These are phyloP conservation scores for Drosophila monieri DNA, from an alignment of 2,888 invertebrate species.

Conservation along the genomic window DNA sequence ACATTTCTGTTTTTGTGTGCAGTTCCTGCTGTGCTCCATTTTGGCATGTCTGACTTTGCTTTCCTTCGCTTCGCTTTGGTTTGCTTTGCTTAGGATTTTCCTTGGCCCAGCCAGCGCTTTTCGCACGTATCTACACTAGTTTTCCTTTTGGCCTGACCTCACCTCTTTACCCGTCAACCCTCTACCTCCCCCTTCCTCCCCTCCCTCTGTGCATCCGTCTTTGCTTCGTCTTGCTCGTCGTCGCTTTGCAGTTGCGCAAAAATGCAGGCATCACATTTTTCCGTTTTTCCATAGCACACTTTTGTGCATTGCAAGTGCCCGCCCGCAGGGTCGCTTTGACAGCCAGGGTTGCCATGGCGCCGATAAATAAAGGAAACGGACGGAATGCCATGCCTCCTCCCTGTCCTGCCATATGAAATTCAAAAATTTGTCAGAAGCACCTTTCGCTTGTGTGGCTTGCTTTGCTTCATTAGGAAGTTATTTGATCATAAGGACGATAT, in stretches of 20 bases:
- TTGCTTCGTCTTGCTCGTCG: conserved; percentile 41
- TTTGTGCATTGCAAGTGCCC: conserved; percentile 45
- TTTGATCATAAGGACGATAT: background rate
- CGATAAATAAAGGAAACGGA: conserved; percentile 17
- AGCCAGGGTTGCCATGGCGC: conserved; percentile 53
- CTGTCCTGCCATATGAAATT: conserved; percentile 9
- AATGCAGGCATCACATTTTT: conserved; percentile 50
- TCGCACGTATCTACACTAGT: conserved; percentile 67
- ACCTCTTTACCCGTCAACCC: conserved; percentile 1
- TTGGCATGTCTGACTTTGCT: conserved; percentile 26
- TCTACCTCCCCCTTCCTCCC: no score
- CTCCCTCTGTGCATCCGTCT: conserved; percentile 22
- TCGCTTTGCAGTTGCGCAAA: conserved; percentile 54
- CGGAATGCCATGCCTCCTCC: background rate
- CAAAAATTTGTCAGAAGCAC: conserved; percentile 3
- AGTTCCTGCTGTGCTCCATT: conserved; percentile 44
- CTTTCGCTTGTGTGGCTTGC: background rate
- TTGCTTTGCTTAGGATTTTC: conserved; percentile 46
- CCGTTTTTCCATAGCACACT: conserved; percentile 58
- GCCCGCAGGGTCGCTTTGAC: conserved; percentile 31
- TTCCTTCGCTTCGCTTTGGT: conserved; percentile 23
- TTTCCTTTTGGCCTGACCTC: conserved; percentile 34
- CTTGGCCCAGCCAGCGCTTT: conserved; percentile 47
- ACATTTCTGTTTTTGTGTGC: conserved; percentile 38
- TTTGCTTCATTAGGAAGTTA: conserved; percentile 6